Evolutionary conservation across 1,140 invertebrate species (phyloP), one percentile per base, ranked within the genome.

Genomic region (Dendrolimus kikuchii): DNA sequence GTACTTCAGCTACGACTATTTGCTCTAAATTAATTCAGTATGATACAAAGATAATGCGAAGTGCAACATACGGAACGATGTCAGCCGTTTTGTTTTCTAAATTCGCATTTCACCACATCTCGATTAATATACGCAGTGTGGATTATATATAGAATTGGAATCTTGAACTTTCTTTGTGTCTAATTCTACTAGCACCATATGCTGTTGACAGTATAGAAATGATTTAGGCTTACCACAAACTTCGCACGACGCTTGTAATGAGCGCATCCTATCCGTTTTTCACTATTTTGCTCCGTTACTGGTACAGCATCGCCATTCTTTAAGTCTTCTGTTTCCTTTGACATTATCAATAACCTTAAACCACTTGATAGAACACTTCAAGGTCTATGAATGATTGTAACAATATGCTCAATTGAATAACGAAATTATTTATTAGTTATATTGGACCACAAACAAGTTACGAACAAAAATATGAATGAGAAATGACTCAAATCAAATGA

Each of bases 181-280:
- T 45, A n/a, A 45, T n/a, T n/a, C 23, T 8, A 5, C 5, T n/a
- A 45, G n/a, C 23, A 45, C 43, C n/a, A 45, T 38, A 10, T 45
- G 50, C 38, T n/a, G 37, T 36, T 36, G 7, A 36, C 39, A 40
- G 9, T 36, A 10, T 9, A 43, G 10, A 51, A 44, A 53, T 40
- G 46, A 39, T 10, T 57, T 41, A 57, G 62, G 89, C 91, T 91
- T 87, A 94, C 93, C 82, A 95, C 93, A 87, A 94, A 94, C 87
- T 94, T 94, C 5, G 93, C 93, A 71, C 92, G 91, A 68, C 93
- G 89, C 71, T 94, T 93, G 62, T 95, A 95, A 84, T 95, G 93
- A 50, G 90, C 90, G 80, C 93, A 95, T 43, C 93, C 93, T 66
- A 89, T 81, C 36, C 84, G 77, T 78, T 90, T 90, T 69, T 83